Percentiles rank a stretch among this genome's conserved stretches.
phyloP scores from a whole-genome alignment of 2,888 invertebrate species.

The Hofmannophila pseudospretella region DNA sequence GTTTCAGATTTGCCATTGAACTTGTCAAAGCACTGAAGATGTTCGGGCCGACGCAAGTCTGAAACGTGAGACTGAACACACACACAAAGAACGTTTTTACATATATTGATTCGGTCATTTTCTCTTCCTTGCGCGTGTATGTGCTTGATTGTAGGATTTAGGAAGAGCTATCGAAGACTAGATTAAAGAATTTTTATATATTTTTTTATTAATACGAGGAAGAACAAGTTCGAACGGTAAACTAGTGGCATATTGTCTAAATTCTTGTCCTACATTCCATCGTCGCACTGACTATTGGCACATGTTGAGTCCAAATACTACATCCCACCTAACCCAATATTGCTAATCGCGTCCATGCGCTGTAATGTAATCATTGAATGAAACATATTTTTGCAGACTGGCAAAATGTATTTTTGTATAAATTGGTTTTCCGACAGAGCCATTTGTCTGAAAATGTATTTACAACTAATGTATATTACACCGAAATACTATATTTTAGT shows the following conservation, averaged over 20 bases:
- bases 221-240: slow-evolving; percentile 41
- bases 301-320: slow-evolving; percentile 56
- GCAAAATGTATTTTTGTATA: slow-evolving; percentile 69
- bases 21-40: slow-evolving; percentile 87
- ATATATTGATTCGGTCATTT: slow-evolving; percentile 26
- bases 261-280: slow-evolving; percentile 58
- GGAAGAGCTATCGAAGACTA: slow-evolving; percentile 23
- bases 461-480: slow-evolving; percentile 69
- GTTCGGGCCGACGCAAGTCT: slow-evolving; percentile 37
- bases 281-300: slow-evolving; percentile 52
- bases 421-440: slow-evolving; percentile 53
- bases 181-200: slow-evolving; percentile 28
- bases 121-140: slow-evolving; percentile 15
- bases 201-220: slow-evolving; percentile 18
- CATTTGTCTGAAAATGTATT: slow-evolving; percentile 57
- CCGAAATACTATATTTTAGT: slow-evolving; percentile 65
- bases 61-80: slow-evolving; percentile 52
- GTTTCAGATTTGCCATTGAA: slow-evolving; percentile 92
- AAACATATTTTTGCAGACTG: slow-evolving; percentile 44
- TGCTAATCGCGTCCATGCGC: slow-evolving; percentile 42
- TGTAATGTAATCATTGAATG: slow-evolving; percentile 31
- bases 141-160: slow-evolving; percentile 12
- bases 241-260: slow-evolving; percentile 38
- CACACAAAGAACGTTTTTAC: slow-evolving; percentile 16
- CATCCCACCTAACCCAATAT: slow-evolving; percentile 66